Evolutionary conservation across 2,113 vertebrate genomes (phyloP).

Genomic region (Strigops habroptila): DNA sequence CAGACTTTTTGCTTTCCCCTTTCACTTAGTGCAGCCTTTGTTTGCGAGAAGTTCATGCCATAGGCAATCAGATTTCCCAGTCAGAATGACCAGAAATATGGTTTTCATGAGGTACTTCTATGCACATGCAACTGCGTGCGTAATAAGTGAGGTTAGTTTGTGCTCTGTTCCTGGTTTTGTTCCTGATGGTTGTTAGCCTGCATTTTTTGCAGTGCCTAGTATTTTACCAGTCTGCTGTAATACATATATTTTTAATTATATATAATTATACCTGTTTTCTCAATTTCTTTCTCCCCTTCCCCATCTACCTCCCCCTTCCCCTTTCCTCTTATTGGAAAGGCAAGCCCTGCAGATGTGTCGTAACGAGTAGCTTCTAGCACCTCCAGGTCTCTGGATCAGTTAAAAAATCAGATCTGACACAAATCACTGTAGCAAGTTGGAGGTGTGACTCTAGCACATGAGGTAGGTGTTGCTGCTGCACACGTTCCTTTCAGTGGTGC

Average conservation of each 20-base stretch:
- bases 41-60: neutral
- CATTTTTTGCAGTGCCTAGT: neutral
- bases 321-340: neutral
- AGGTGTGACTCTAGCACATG: neutral
- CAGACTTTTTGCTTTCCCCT: neutral
- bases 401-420: neutral
- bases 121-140: neutral
- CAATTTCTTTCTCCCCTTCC: neutral
- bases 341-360: neutral
- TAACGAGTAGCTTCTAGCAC: neutral
- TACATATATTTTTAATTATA: neutral
- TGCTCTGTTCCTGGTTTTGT: neutral
- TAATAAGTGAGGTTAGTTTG: neutral
- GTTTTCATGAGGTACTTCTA: neutral
- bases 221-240: neutral
- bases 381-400: neutral
- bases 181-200: neutral
- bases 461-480: neutral
- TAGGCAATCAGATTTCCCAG: neutral
- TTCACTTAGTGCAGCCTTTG: neutral
- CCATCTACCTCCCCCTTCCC: neutral
- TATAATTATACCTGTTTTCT: neutral
- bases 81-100: neutral
- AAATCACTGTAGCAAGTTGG: neutral
- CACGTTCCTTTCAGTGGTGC: neutral